A percentile compares a stretch with the other conserved stretches of the same genome.
phyloP scores from a whole-genome alignment of 2,113 vertebrate genomes.

The Steatornis caripensis region DNA sequence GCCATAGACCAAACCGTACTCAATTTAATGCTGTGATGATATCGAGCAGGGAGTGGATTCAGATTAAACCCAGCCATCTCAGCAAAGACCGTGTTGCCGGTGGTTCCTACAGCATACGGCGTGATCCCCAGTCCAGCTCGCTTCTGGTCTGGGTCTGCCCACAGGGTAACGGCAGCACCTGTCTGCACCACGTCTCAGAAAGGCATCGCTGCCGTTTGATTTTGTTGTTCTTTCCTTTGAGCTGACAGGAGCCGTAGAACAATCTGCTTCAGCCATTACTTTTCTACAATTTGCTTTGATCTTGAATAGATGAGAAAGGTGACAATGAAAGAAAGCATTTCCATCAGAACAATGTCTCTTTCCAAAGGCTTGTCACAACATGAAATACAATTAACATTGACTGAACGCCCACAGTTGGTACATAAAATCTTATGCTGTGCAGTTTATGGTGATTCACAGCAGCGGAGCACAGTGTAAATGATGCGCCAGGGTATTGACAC shows the following conservation, averaged over 20 bases:
- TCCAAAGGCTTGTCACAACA: constrained; percentile 55
- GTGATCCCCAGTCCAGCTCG: background rate
- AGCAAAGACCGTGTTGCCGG: fast-evolving
- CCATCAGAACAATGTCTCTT: constrained; percentile 34
- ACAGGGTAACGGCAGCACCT: background rate
- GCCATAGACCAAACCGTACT: background rate
- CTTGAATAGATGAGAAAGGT: background rate
- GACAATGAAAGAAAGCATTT: constrained; percentile 59
- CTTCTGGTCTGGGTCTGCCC: background rate
- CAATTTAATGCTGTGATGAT: background rate
- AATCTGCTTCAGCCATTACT: background rate
- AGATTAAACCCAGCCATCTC: background rate
- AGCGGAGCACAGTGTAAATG: background rate
- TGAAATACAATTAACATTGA: constrained; percentile 48
- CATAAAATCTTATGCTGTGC: background rate
- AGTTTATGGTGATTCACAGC: background rate
- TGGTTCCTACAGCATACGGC: fast-evolving
- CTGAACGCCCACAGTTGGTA: constrained; percentile 1
- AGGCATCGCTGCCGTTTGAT: background rate
- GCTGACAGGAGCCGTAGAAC: background rate
- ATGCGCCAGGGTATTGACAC: background rate
- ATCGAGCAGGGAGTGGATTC: background rate
- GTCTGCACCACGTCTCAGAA: background rate
- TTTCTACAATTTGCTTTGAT: constrained; percentile 22
- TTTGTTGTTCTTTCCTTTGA: background rate